These are phyloP conservation scores for Hypotaenidia okinawae DNA, from an alignment of 2,797 vertebrate species.

Conservation along the genomic window DNA sequence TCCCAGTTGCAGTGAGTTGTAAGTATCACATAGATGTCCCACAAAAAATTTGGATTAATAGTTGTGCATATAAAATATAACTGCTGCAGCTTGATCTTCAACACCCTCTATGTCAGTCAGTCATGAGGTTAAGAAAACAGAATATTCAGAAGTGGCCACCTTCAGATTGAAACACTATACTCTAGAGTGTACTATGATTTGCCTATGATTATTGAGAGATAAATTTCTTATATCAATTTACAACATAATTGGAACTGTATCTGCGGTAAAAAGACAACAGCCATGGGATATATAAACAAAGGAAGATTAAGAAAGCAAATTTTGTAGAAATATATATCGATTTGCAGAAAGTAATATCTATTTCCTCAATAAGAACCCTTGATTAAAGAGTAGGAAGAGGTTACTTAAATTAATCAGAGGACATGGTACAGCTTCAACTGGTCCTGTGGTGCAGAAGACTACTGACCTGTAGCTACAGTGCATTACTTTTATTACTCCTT, in stretches of 20 bases:
- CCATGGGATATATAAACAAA: neutral
- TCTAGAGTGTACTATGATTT: neutral
- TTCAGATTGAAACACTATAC: neutral
- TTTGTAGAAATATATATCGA: neutral
- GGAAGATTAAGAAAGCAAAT: neutral
- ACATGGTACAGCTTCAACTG: neutral
- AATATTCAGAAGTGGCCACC: neutral
- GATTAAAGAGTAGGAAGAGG: neutral
- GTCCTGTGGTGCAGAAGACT: rapidly evolving
- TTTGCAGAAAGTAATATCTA: neutral
- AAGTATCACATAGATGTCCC: rapidly evolving
- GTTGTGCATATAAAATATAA: neutral
- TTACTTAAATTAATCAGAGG: neutral
- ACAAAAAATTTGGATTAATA: neutral
- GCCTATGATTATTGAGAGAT: neutral
- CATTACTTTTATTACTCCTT: neutral
- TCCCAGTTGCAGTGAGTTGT: neutral
- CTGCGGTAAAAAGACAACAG: neutral
- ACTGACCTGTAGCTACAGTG: neutral
- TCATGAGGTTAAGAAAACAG: neutral
- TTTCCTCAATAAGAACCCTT: neutral
- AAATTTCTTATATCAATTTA: neutral
- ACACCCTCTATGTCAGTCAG: neutral
- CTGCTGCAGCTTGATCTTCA: neutral
- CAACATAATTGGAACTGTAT: neutral